Base-by-base conservation (phyloP, 1,140 invertebrate genomes). In the Zaprionus ghesquierei region DNA sequence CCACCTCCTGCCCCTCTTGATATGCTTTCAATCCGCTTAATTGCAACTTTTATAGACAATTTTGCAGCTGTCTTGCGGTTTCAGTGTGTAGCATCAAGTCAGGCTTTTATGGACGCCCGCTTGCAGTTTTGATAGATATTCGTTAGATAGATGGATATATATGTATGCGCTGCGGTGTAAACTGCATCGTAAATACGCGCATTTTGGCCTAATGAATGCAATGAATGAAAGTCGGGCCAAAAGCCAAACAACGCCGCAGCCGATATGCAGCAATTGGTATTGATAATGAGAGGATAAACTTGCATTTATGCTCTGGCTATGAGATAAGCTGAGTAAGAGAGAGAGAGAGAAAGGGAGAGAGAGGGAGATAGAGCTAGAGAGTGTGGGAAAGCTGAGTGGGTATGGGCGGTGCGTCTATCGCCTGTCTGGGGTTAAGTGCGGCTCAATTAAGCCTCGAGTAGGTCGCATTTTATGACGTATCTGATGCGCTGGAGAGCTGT, bases 41-140 rank as follows among this genome's bases (percentile, higher is more conserved):
- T 86, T 86, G 81, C 81, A 79, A 87, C 46, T 87, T 86, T 86
- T 86, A 86, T 86, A 77, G 81, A 81, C 82, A 86, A 75, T 77
- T 72, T 82, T 69, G 49, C 62, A 53, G 46, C 69, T 49, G 62
- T 62, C 71, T 69, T 46, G 27, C 25, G 46, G 51, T 44, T 53
- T 20, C 66, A 59, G 31, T 20, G 31, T 20, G 29, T 5, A 27
- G 53, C 77, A 60, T 68, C 69, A 68, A 59, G 66, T 61, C 49
- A 41, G 65, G 46, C 69, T 70, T 77, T 85, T 81, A 87, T 85
- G 78, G 70, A 69, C 69, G 54, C 75, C 85, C 80, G 81, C 85
- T n/a, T 84, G 77, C 77, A 80, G 84, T 74, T 74, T 69, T 49
- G 65, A 69, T 74, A 49, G 65, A 61, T 66, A 64, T 53, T 64